Percentiles rank a stretch among this genome's conserved stretches.
Evolutionary conservation across 2,113 vertebrate species (phyloP).

Genomic region (Cyprinodon brontotheroides): DNA sequence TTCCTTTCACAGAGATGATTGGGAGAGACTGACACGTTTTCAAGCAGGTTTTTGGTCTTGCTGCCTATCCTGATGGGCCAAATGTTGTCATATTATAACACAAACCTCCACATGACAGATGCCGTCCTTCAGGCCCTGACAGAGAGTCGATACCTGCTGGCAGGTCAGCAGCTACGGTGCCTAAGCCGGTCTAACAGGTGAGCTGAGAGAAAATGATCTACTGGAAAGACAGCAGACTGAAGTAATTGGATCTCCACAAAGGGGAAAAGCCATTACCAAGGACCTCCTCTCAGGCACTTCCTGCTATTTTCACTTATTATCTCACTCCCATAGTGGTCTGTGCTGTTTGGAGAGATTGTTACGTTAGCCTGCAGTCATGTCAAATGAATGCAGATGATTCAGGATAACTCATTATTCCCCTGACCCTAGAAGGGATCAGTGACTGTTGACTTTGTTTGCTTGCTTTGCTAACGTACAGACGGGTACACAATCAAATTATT

Average conservation of each 20-base stretch:
- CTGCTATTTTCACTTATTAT: constrained; percentile 59
- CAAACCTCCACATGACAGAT: constrained; percentile 11
- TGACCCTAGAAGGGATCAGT: constrained; percentile 44
- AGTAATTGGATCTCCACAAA: constrained; percentile 59
- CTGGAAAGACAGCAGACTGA: constrained; percentile 39
- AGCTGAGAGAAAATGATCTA: constrained; percentile 54
- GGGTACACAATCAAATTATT: constrained; percentile 24
- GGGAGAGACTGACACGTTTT: constrained; percentile 14
- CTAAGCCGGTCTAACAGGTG: constrained; percentile 43
- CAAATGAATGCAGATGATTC: constrained; percentile 58
- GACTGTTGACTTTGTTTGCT: constrained; percentile 40
- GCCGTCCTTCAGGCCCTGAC: neutral
- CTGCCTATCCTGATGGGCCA: neutral
- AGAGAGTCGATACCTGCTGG: constrained; percentile 18
- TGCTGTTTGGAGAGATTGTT: constrained; percentile 30
- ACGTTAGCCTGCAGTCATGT: constrained; percentile 34
- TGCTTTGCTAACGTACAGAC: constrained; percentile 39
- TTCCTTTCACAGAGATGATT: constrained; percentile 13
- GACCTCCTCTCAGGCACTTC: constrained; percentile 51
- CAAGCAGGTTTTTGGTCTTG: constrained; percentile 2
- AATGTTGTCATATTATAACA: constrained; percentile 3
- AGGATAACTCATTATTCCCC: constrained; percentile 65
- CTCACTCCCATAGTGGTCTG: constrained; percentile 32
- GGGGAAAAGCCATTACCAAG: constrained; percentile 40
- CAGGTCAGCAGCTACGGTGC: constrained; percentile 17